Evolutionary conservation across 1,140 invertebrate genomes (phyloP), one percentile per base, ranked within the genome.

Genomic region (Drosophila asahinai): DNA sequence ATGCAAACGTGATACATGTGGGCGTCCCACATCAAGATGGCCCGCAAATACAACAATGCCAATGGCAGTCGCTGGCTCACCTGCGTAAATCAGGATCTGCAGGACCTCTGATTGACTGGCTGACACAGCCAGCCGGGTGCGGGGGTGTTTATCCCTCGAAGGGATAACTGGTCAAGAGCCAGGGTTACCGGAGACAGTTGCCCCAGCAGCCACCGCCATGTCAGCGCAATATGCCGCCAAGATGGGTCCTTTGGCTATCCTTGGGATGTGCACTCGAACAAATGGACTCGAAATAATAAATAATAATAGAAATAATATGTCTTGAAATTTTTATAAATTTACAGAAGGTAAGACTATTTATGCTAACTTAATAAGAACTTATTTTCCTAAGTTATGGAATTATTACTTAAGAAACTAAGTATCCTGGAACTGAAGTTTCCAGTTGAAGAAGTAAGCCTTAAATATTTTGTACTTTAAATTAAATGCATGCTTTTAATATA

Each of bases 21-120:
- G 19, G 51, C 33, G 47, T 54, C 72, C 72, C 68, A 43, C 62
- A 60, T 77, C 54, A 67, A 58, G 55, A 33, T 38, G 52, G 14
- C 63, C 81, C 81, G 78, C 83, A 77, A 45, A 52, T 40, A 83
- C 75, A 73, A 77, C 76, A 87, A 84, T 83, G 82, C 64, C 72
- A 70, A 60, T 71, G 61, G 45, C 66, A 63, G 59, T 62, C 74
- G 40, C 14, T 25, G 54, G 14, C 54, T 57, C 83, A 89, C 84
- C 86, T 89, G 83, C 84, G 81, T 87, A 84, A 89, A 84, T 89
- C 83, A 87, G 84, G 77, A 89, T 81, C 80, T 86, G 82, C 76
- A 65, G 49, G 73, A 68, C 77, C 67, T 75, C 65, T 83, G 83
- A 86, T 86, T 86, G 83, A 86, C 83, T 86, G 83, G 33, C 71